These are phyloP conservation scores for Chymomyza caudatula DNA, from an alignment of 2,888 invertebrate species.

Conservation along the genomic window DNA sequence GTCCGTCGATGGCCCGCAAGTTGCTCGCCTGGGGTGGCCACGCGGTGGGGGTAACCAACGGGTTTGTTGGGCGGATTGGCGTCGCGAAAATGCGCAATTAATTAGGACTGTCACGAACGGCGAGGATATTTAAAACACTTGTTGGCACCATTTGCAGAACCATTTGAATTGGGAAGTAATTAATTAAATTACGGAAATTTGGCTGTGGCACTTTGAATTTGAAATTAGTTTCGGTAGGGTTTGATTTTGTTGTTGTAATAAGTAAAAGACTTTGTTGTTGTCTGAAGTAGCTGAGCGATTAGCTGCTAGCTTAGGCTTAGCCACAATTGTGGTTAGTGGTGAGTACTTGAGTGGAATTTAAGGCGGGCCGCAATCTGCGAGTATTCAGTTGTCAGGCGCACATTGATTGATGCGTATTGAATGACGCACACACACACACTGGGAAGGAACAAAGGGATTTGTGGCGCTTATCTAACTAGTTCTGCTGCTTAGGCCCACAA, in stretches of 20 bases:
- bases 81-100: slow-evolving; percentile 7
- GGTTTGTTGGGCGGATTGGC: neutral
- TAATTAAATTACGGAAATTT: slow-evolving; percentile 19
- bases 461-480: neutral
- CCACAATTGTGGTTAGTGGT: neutral
- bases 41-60: neutral
- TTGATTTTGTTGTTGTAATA: neutral
- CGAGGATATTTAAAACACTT: slow-evolving; percentile 23
- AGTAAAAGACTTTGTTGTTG: neutral
- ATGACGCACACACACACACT: neutral
- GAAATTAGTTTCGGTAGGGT: slow-evolving; percentile 9
- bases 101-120: slow-evolving; percentile 15
- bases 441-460: neutral
- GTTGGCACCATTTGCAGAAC: slow-evolving; percentile 18
- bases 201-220: slow-evolving; percentile 15
- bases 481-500: neutral
- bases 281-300: neutral
- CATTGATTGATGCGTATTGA: neutral
- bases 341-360: no score
- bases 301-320: neutral
- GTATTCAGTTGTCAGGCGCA: neutral
- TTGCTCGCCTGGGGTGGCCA: neutral
- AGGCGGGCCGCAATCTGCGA: neutral
- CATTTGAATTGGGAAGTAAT: slow-evolving; percentile 24
- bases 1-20: neutral